Evolutionary conservation across 2,113 vertebrate genomes (phyloP).

Genomic region (Anhinga anhinga): DNA sequence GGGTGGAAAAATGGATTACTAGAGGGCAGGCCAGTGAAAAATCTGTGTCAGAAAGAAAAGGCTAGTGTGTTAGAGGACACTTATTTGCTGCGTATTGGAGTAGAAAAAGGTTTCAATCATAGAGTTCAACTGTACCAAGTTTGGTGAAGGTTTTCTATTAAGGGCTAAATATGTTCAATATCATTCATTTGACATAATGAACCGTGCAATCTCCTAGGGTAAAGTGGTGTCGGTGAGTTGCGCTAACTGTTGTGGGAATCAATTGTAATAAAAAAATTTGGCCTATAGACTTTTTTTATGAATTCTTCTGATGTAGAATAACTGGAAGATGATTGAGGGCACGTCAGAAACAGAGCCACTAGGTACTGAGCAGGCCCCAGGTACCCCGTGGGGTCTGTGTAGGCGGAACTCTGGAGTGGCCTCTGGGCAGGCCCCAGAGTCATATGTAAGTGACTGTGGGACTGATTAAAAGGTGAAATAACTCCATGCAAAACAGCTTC

Average conservation of each 20-base stretch:
- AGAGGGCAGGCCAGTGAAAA: not conserved
- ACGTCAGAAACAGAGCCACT: not conserved
- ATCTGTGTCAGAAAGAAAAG: not conserved
- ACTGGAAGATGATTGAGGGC: not conserved
- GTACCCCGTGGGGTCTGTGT: not conserved
- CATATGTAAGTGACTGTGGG: not conserved
- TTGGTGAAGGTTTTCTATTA: not conserved
- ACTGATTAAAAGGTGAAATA: not conserved
- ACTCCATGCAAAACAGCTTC: not conserved
- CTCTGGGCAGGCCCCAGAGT: not conserved
- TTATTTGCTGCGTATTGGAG: not conserved
- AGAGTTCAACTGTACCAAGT: not conserved
- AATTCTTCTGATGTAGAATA: not conserved
- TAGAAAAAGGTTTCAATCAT: not conserved
- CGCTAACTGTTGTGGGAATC: not conserved
- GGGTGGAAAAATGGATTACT: not conserved
- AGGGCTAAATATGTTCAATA: not conserved
- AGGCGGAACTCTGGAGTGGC: not conserved
- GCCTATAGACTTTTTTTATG: not conserved
- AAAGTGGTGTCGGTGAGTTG: not conserved
- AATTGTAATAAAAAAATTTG: not conserved
- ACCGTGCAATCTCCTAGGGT: accelerated
- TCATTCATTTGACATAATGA: not conserved
- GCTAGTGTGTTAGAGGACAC: not conserved
- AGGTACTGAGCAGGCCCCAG: accelerated